Evolutionary conservation across 2,888 invertebrate genomes (phyloP), one percentile per base, ranked within the genome.

Genomic region (Elgonia sp.): DNA sequence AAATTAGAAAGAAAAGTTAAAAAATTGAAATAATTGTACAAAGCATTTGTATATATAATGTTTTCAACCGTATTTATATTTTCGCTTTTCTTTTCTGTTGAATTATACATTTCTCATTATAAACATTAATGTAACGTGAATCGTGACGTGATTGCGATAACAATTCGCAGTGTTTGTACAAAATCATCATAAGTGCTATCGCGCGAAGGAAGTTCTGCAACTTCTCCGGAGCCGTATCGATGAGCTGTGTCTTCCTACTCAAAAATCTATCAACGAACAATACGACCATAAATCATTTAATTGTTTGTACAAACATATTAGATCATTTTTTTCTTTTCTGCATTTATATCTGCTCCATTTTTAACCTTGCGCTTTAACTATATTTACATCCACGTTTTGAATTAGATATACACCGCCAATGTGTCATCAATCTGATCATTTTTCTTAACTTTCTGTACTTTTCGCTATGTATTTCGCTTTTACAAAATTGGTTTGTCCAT

Each of bases 121-220:
- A 91, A 92, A 92, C 91, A 92, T 92, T 91, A 91, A 92, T 90
- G 91, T 92, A 92, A 88, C 88, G 88, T 88, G 88, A 85, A 88
- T 92, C 89, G 89, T 90, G 91, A 91, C 89, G 90, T 91, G 90
- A 90, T 91, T 88, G 91, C 91, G 91, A 90, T 92, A 92, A 92
- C 91, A 92, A 92, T 92, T 91, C 91, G 91, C 90, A 90, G 89
- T 92, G 92, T 90, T 91, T 91, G 92, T 92, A 92, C 91, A 92
- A 91, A 92, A 91, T 92, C 91, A 92, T 92, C 90, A 89, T 90
- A 92, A 92, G 85, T 84, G 87, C 87, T 88, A 88, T 80, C 87
- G 84, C 84, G 87, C 80, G 87, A 88, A 87, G 81, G 72, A 84
- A 81, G 84, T 88, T 88, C 65, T 73, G 69, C 53, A 84, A 87